Evolutionary conservation across 2,113 vertebrate genomes (phyloP).

Genomic region (Sapayoa aenigma): DNA sequence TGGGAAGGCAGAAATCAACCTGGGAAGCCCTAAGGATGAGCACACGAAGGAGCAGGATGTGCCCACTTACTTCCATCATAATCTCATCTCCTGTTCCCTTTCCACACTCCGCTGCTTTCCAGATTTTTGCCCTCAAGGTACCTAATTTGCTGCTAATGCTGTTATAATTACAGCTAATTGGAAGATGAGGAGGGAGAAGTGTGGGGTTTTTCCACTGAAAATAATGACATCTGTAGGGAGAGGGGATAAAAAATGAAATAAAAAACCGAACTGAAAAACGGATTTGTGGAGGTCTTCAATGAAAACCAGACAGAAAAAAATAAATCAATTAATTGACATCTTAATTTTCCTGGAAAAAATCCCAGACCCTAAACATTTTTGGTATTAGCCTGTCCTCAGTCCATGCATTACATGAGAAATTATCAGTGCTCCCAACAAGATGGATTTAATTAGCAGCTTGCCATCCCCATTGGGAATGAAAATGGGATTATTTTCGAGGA

Average conservation of each 20-base stretch:
- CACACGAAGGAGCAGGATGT: background rate
- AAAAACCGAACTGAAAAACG: background rate
- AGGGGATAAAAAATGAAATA: background rate
- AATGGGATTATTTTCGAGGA: background rate
- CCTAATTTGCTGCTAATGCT: conserved; percentile 25
- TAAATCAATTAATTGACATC: background rate
- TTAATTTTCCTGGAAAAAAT: conserved; percentile 21
- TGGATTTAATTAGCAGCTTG: conserved; percentile 30
- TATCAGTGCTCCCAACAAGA: background rate
- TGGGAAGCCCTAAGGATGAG: background rate
- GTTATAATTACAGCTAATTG: conserved; percentile 50
- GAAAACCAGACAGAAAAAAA: background rate
- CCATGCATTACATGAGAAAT: background rate
- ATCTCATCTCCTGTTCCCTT: background rate
- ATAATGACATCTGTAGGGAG: background rate
- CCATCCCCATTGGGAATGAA: background rate
- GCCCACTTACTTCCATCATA: background rate
- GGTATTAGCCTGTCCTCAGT: background rate
- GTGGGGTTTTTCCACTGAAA: background rate
- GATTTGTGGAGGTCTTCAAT: conserved; percentile 7
- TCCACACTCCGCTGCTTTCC: background rate
- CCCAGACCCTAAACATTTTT: background rate
- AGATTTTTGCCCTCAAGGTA: conserved; percentile 50
- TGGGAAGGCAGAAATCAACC: background rate
- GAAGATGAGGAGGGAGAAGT: conserved; percentile 10